Percentiles rank a stretch among this genome's conserved stretches.
These are phyloP conservation scores for Drosophila meridionalis DNA, from an alignment of 2,888 invertebrate species.

Conservation along the genomic window DNA sequence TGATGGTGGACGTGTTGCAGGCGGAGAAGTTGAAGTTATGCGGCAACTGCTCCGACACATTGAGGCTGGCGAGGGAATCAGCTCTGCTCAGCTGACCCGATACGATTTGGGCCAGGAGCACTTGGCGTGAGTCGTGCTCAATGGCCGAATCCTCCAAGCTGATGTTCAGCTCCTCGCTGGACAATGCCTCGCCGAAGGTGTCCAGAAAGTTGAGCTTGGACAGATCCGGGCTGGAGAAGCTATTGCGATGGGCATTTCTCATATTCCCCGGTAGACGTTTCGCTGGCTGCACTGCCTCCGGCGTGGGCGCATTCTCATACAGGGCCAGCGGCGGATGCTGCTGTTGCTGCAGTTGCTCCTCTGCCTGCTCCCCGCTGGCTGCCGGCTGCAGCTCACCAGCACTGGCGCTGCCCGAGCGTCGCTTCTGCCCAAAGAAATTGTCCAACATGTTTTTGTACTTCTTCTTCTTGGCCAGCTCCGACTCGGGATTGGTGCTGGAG, in stretches of 20 bases:
- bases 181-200: conserved; percentile 72
- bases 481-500: conserved; percentile 84
- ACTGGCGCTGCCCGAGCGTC: conserved; percentile 71
- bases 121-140: conserved; percentile 43
- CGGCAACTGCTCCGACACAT: conserved; percentile 83
- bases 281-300: conserved; percentile 37
- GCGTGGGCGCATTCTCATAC: conserved; percentile 69
- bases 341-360: conserved; percentile 6
- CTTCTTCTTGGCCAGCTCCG: conserved; percentile 83
- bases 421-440: conserved; percentile 81
- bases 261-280: conserved; percentile 38
- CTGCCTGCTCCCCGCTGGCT: conserved; percentile 25
- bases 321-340: conserved; percentile 29
- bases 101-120: conserved; percentile 46
- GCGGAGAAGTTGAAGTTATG: conserved; percentile 85
- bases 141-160: conserved; percentile 76
- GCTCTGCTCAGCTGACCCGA: conserved; percentile 48
- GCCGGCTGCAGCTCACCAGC: conserved; percentile 68
- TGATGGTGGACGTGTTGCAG: conserved; percentile 83
- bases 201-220: conserved; percentile 82
- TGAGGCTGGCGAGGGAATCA: conserved; percentile 78
- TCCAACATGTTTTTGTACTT: conserved; percentile 82
- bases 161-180: conserved; percentile 66
- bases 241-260: conserved; percentile 81
- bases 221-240: conserved; percentile 85